Conservation (phyloP, 2,797 vertebrate species). For the Rhadinocentrus ornatus region DNA sequence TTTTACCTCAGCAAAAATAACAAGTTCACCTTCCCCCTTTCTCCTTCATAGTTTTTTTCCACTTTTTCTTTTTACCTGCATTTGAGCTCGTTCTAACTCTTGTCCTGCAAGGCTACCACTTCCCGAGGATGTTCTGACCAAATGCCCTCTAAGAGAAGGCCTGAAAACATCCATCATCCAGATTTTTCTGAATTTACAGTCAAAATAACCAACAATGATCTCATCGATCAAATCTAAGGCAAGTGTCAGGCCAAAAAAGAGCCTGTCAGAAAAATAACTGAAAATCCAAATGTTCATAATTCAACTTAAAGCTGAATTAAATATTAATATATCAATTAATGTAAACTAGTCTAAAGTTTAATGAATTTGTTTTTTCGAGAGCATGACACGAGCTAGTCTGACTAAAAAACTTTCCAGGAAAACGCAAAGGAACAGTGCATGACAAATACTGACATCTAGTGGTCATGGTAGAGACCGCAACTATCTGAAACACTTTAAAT, state of each 20-base stretch:
- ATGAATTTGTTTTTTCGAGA: not conserved
- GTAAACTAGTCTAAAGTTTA: not conserved
- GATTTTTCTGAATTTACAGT: constrained; percentile 1
- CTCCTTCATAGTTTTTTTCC: not conserved
- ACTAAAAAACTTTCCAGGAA: not conserved
- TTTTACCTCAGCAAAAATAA: constrained; percentile 9
- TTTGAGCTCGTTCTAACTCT: not conserved
- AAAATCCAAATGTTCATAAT: not conserved
- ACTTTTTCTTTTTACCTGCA: not conserved
- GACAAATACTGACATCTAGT: not conserved
- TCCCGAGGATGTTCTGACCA: not conserved
- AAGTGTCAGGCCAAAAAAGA: not conserved
- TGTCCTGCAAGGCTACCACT: not conserved
- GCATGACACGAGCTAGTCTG: not conserved
- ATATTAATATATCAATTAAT: constrained; percentile 29
- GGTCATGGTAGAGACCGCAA: not conserved
- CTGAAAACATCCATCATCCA: constrained; percentile 18
- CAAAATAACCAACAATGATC: constrained; percentile 16
- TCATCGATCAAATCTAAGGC: constrained; percentile 34
- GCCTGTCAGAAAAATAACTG: constrained; percentile 13
- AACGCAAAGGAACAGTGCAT: not conserved
- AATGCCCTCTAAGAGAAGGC: constrained; percentile 1
- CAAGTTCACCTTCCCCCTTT: not conserved
- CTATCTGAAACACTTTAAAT: not conserved
- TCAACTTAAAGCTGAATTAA: constrained; percentile 2